Evolutionary conservation across 2,797 vertebrate species (phyloP), one percentile per base, ranked within the genome.

Genomic region (Gallinago nigripennis): DNA sequence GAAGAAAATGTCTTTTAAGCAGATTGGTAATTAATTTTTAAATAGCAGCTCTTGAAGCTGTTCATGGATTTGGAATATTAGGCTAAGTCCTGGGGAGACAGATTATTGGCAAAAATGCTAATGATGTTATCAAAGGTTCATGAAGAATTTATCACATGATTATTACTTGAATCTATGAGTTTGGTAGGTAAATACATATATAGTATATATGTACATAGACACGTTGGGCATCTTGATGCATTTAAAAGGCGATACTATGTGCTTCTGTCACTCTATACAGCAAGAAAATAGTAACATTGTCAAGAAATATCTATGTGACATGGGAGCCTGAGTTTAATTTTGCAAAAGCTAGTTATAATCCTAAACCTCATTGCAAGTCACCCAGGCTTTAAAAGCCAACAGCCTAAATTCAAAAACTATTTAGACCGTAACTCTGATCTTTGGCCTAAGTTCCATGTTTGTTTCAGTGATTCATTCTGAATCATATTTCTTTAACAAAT

Each of bases 11-110:
- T 58, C 75, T 86, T 89, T 78, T 72, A 92, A 75, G 43, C 35
- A 94, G 80, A 76, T 78, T 75, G 71, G 61, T 95, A 95, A 96
- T 94, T 95, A 92, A 81, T 93, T 96, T 93, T 94, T 94, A 82
- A 95, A 94, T 79, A 89, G 39, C 53, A 64, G 50, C 80, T 96
- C 91, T 95, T 88, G 79, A 93, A 94, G 84, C 82, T 92, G 77
- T 48, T 93, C 51, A 13, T 92, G 90, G 86, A 88, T 96, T 91
- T 95, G 81, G 76, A 94, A 95, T 94, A 89, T 94, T 92, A 92
- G 82, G 43, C 92, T 90, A 73, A 41, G 25, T 93, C 54, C 82
- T 87, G 48, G 28, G 28, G 54, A 92, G 65, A 70, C 37, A 71
- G 71, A 60, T 94, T 90, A 86, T 39, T 88, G 91, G 82, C 81